Evolutionary conservation across 1,140 invertebrate genomes (phyloP).

Genomic region (Pseudomyrmex pallidus): DNA sequence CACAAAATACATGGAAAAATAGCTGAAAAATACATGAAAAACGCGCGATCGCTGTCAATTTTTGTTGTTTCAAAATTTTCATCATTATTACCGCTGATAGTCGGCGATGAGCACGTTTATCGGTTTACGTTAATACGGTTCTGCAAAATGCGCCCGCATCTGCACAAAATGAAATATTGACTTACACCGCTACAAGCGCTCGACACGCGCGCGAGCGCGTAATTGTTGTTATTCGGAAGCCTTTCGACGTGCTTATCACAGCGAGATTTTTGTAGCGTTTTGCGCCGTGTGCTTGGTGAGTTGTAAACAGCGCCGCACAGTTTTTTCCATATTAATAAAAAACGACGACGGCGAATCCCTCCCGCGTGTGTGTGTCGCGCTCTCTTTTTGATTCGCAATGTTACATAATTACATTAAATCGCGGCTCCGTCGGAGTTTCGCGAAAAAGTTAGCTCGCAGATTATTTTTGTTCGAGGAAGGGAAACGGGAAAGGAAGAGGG

Average conservation of each 20-base stretch:
- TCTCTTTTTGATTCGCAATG: slow-evolving; percentile 10
- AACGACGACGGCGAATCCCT: neutral
- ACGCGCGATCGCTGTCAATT: neutral
- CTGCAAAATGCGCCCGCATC: neutral
- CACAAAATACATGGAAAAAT: slow-evolving; percentile 1
- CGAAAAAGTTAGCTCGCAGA: slow-evolving; percentile 17
- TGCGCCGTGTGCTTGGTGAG: neutral
- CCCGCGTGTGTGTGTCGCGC: too few relatives aligned
- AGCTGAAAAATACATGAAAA: too few relatives aligned
- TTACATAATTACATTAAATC: slow-evolving; percentile 42
- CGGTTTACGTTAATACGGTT: neutral
- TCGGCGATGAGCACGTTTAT: neutral
- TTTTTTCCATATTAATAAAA: slow-evolving; percentile 36
- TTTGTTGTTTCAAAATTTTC: neutral
- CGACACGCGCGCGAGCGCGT: slow-evolving; percentile 20
- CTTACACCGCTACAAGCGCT: neutral
- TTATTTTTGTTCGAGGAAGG: slow-evolving; percentile 29
- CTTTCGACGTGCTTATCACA: slow-evolving; percentile 24
- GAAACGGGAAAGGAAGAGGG: too few relatives aligned
- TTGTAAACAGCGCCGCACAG: neutral
- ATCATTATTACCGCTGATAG: neutral
- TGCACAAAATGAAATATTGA: slow-evolving; percentile 36
- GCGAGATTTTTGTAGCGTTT: slow-evolving; percentile 4
- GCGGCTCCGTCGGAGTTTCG: neutral
- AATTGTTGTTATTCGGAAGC: slow-evolving; percentile 26